Evolutionary conservation across 2,797 vertebrate genomes (phyloP), one percentile per base, ranked within the genome.

Genomic region (Argentina silus): DNA sequence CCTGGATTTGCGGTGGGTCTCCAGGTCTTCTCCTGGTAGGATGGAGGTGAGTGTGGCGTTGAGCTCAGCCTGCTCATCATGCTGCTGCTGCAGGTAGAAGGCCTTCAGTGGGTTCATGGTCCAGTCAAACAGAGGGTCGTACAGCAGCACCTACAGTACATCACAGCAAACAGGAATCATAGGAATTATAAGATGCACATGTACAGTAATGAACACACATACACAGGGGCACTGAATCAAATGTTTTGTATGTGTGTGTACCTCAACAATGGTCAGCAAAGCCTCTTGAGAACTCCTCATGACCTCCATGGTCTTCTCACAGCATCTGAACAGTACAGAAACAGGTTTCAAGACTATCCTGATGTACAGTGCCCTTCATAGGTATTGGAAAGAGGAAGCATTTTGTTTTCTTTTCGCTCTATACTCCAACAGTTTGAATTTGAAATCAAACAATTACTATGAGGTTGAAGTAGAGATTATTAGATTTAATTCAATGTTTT

Each of bases 51-150:
- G 93, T 0, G 95, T 94, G 10, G 96, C 88, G 21, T 93, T 96
- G 61, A 98, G 90, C 74, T 99, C 98, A 53, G 95, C 90, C 85
- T 98, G 96, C 77, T 99, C 96, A 2, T 98, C 96, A 0, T 93
- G 95, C 83, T 95, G 92, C 86, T 95, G 95, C 85, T 99, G 98
- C 85, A 99, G 90, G 83, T 98, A 93, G 70, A 99, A 91, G 64
- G 98, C 98, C 88, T 99, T 99, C 87, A 99, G 83, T 6, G 98
- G 98, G 84, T 95, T 99, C 97, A 99, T 99, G 73, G 98, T 99
- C 98, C 98, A 99, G 85, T 99, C 97, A 19, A 98, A 99, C 82
- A 99, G 90, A 12, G 98, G 98, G 75, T 99, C 98, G 2, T 99
- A 99, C 1, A 99, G 92, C 84, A 99, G 91, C 69, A 99, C 98